Base-by-base conservation (phyloP, 1,140 invertebrate species). In the Cotesia glomerata region DNA sequence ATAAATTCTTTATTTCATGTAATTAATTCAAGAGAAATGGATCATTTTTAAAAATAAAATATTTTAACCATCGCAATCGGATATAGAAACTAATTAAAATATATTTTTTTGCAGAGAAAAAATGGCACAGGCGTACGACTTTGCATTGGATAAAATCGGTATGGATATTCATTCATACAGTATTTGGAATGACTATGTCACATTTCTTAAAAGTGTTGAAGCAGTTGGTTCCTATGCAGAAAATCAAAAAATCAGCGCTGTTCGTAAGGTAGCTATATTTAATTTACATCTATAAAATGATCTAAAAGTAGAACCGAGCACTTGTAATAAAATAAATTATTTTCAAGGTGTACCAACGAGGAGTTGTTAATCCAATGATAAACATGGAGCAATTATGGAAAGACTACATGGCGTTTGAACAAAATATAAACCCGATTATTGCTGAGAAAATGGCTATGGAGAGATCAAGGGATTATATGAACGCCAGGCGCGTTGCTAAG, bases 111-210 rank as follows among this genome's bases (percentile, higher is more conserved):
- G 61, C 85, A 98, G 97, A 82, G 98, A 99, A 86, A 99, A 99
- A 89, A 98, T 99, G 95, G 97, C 97, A 0, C 97, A 99, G 87
- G 98, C 98, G 0, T 99, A 99, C 84, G 98, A 99, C 86, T 99
- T 99, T 89, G 98, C 98, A 0, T 85, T 99, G 69, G 98, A 99
- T 73, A 99, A 99, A 88, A 99, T 99, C 80, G 98, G 98, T 2
- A 95, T 99, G 92, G 98, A 99, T 80, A 95, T 98, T 75, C 95
- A 97, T 85, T 97, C 97, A 0, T 98, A 95, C 83, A 92, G 93
- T 26, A 95, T 99, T 74, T 99, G 97, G 97, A 95, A 95, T 80
- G 98, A 99, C 85, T 99, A 99, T 81, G 95, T 99, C 0, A 93
- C 92, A 35, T 99, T 99, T 87, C 87, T 99, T n/a, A 99, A 98